phyloP scores from a whole-genome alignment of 2,888 invertebrate genomes.

The Dynastes hyllus region DNA sequence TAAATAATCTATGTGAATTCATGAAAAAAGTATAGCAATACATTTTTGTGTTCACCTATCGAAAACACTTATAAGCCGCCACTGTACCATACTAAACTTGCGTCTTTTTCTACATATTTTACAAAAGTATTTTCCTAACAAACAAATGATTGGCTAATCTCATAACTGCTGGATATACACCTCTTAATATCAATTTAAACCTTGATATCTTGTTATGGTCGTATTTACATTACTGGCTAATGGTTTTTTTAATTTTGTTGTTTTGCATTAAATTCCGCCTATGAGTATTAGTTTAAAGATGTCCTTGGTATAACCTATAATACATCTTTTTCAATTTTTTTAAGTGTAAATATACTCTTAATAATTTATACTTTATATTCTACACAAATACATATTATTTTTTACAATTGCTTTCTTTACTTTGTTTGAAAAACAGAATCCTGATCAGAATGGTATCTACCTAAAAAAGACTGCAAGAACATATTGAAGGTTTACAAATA shows the following conservation, averaged over 20 bases:
- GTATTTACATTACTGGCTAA: not conserved
- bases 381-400: not conserved
- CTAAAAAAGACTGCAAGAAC: slow-evolving; percentile 74
- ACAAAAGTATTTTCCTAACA: too few relatives aligned
- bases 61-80: too few relatives aligned
- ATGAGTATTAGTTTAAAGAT: not conserved
- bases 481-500: slow-evolving; percentile 76
- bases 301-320: not conserved
- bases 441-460: slow-evolving; percentile 81
- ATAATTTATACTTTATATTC: too few relatives aligned
- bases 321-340: not conserved
- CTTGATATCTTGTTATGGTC: slow-evolving; percentile 14
- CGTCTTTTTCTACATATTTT: too few relatives aligned
- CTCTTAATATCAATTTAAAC: not conserved
- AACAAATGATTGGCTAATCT: too few relatives aligned
- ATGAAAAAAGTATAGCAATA: too few relatives aligned
- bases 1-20: too few relatives aligned
- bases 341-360: too few relatives aligned
- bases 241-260: not conserved
- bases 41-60: too few relatives aligned
- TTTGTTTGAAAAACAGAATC: too few relatives aligned
- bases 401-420: not conserved
- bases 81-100: too few relatives aligned
- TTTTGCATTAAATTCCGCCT: not conserved
- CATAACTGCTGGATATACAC: too few relatives aligned